Base-by-base conservation (phyloP, 2,113 vertebrate genomes). In the Dromiciops gliroides region DNA sequence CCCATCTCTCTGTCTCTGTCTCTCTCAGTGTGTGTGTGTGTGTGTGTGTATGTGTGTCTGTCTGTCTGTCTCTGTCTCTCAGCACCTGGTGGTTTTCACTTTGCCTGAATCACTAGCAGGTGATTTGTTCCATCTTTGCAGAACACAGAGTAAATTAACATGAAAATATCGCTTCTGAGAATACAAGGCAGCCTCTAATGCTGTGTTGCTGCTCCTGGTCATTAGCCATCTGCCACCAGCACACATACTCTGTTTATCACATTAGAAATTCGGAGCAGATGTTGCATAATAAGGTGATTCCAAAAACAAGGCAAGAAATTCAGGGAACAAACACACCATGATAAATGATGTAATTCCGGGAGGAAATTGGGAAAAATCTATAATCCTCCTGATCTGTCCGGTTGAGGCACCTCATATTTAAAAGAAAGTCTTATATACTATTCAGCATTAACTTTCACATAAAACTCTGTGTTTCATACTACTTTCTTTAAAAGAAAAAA, bases 261-360 rank as follows among this genome's bases (percentile, higher is more conserved):
- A 89, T 98, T 98, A 97, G 98, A 98, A 98, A 98, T 98, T 98
- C 96, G 96, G 95, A 98, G 97, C 98, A 98, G 98, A 98, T 98
- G 98, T 98, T 98, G 98, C 98, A 98, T 98, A 98, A 93, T 97
- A 97, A 92, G 90, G 97, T 98, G 97, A 88, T 98, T 98, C 98
- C 97, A 97, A 98, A 98, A 98, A 98, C 97, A 97, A 91, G 94
- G 89, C 96, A 89, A 98, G 97, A 95, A 96, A 98, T 97, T 98
- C 98, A 98, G 94, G 98, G 98, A 98, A 98, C 97, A 98, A 90
- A 97, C 95, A 94, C 92, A 95, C 19, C 0, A 90, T 92, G 60
- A 96, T 95, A 95, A 83, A 97, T 89, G 60, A 96, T 96, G 95
- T 96, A 93, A 94, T 95, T 95, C 49, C 56, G 37, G 91, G 95